Percentiles rank a stretch among this genome's conserved stretches.
These are phyloP conservation scores for Huso huso DNA, from an alignment of 2,797 vertebrate species.

Conservation along the genomic window DNA sequence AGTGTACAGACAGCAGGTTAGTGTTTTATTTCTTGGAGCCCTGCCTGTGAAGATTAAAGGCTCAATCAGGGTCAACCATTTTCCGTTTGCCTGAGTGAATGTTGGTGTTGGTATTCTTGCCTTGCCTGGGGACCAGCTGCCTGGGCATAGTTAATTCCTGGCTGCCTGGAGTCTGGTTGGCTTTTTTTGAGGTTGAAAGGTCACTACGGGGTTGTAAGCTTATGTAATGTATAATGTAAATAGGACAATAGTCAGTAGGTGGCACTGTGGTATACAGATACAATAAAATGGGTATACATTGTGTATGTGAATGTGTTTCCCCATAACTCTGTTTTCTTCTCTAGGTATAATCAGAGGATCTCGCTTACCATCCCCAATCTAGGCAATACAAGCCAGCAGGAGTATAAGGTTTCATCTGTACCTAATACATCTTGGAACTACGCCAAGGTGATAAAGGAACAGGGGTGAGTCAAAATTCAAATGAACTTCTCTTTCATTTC, in stretches of 20 bases:
- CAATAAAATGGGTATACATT: too few species aligned
- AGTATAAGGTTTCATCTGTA: constrained; percentile 96
- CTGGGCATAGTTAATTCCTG: too few species aligned
- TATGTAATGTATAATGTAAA: too few species aligned
- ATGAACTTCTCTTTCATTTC: too few species aligned
- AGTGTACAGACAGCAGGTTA: background rate
- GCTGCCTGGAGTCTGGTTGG: constrained; percentile 24
- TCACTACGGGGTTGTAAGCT: too few species aligned
- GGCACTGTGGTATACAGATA: constrained; percentile 58
- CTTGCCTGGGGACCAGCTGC: too few species aligned
- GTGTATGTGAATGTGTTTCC: too few species aligned
- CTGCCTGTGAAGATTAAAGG: background rate
- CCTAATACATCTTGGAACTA: constrained; percentile 97
- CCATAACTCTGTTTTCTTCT: constrained; percentile 15
- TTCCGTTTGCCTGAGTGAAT: too few species aligned
- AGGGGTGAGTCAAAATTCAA: constrained; percentile 62
- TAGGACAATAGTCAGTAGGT: constrained; percentile 67
- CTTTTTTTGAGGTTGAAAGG: too few species aligned
- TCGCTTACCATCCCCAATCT: constrained; percentile 92
- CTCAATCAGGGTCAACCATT: background rate
- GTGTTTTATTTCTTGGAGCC: background rate
- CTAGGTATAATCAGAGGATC: constrained; percentile 93
- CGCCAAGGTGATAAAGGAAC: constrained; percentile 97
- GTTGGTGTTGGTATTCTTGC: too few species aligned
- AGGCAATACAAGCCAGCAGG: constrained; percentile 96